Base-by-base conservation (phyloP, 92 coral and sea anemone genomes). In the Porites divaricata region DNA sequence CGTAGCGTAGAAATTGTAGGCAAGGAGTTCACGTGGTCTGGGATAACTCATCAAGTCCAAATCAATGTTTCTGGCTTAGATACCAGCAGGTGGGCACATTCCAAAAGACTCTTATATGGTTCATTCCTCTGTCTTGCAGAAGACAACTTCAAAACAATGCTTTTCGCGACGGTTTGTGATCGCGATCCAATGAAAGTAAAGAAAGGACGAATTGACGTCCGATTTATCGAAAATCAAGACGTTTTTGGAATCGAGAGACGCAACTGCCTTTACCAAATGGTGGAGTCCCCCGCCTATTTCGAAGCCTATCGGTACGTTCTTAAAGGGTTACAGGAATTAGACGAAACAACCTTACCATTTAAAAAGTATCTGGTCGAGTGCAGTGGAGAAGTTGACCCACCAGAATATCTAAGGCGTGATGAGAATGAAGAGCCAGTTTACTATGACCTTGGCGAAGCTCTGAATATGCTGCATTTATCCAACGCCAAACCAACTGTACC, bases 201-300 rank as follows among this genome's bases (percentile, higher is more conserved):
- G 8, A 81, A 83, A 1, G 95, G 98, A 2, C 54, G n/a, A 26
- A 67, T 93, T 16, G 85, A 75, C 45, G 85, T 93, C 6, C 87
- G 83, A 61, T 91, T 93, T 48, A 50, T 88, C 14, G 87, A 81
- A 24, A 89, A 81, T 0, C 92, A 91, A 85, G 84, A 91, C 41
- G 81, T 91, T 45, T 75, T 74, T 63, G 93, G 81, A 19, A 86
- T 89, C 8, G 92, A 93, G n/a, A 67, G 65, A 11, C 53, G 76
- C 3, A 16, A 80, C 0, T 79, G 85, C 24, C 61, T 65, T 78
- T 91, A 81, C 81, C 81, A 74, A 23, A 93, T 93, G 77, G 90
- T 91, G 20, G 98, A 93, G 83, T 93, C 98, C 1, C 98, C 98
- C 4, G 95, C 97, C 20, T 93, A 91, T 59, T 93, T 89, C 48